phyloP scores from a whole-genome alignment of 1,140 invertebrate genomes.

The Solen grandis region DNA sequence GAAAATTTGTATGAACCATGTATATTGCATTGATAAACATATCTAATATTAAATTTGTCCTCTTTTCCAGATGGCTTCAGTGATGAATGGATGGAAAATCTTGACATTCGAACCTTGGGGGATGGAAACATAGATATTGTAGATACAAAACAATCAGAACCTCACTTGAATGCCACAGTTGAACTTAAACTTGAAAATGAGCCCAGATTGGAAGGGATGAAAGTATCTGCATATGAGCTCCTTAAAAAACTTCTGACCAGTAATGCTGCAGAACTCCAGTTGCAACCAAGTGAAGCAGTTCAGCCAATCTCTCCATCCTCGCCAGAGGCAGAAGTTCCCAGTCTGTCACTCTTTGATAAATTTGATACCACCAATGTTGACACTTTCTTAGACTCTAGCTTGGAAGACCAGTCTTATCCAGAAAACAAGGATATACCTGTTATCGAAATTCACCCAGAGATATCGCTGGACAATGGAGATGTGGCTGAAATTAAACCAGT shows the following conservation, averaged over 20 bases:
- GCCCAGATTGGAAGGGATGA: constrained; percentile 34
- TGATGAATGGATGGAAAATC: constrained; percentile 55
- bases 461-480: constrained; percentile 42
- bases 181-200: constrained; percentile 7
- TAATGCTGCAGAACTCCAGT: background rate
- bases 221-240: constrained; percentile 35
- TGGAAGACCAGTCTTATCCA: too few relatives aligned
- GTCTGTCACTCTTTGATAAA: too few relatives aligned
- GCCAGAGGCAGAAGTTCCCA: background rate
- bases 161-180: background rate
- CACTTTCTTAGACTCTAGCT: too few relatives aligned
- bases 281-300: too few relatives aligned
- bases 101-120: constrained; percentile 27
- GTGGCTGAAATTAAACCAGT: constrained; percentile 19
- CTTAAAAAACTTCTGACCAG: constrained; percentile 34
- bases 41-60: too few relatives aligned
- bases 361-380: too few relatives aligned
- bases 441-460: constrained; percentile 39
- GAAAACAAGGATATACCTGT: too few relatives aligned
- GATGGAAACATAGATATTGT: background rate
- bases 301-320: background rate
- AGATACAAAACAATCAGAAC: background rate
- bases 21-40: too few relatives aligned
- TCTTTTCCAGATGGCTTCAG: constrained; percentile 44
- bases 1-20: too few relatives aligned